Percentiles rank a stretch among this genome's conserved stretches.
Conservation (phyloP, 2,113 vertebrate genomes). For the Oreochromis spilurus region DNA sequence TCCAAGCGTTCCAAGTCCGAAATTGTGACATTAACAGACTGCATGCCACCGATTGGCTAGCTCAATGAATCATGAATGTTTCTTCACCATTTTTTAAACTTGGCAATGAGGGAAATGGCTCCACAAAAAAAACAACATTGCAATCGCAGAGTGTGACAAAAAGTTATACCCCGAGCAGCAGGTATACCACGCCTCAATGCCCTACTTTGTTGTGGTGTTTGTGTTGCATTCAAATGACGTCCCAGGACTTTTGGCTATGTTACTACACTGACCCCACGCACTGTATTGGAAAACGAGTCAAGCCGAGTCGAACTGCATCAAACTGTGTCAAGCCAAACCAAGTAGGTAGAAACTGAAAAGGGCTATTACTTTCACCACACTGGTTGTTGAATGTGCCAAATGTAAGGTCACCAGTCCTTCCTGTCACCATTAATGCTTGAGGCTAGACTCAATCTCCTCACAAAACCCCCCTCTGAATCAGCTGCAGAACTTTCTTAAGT, state of each 20-base stretch:
- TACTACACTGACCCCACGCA: background rate
- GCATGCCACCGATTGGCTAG: background rate
- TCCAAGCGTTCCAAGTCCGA: rapidly evolving
- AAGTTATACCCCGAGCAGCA: background rate
- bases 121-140: background rate
- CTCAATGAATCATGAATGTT: too few species aligned
- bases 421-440: background rate
- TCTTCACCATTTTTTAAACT: too few species aligned
- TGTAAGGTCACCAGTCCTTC: background rate
- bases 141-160: background rate
- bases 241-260: background rate
- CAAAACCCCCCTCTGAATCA: background rate
- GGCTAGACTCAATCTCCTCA: background rate
- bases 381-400: background rate
- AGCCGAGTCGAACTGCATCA: rapidly evolving
- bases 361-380: background rate
- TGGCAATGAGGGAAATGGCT: too few species aligned
- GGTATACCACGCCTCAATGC: background rate
- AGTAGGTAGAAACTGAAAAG: background rate
- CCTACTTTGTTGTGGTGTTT: background rate
- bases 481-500: background rate
- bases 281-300: background rate
- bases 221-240: background rate
- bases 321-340: background rate
- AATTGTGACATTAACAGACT: background rate